Percentiles rank a stretch among this genome's conserved stretches.
These are phyloP conservation scores for Acropternis orthonyx DNA, from an alignment of 2,797 vertebrate species.

Conservation along the genomic window DNA sequence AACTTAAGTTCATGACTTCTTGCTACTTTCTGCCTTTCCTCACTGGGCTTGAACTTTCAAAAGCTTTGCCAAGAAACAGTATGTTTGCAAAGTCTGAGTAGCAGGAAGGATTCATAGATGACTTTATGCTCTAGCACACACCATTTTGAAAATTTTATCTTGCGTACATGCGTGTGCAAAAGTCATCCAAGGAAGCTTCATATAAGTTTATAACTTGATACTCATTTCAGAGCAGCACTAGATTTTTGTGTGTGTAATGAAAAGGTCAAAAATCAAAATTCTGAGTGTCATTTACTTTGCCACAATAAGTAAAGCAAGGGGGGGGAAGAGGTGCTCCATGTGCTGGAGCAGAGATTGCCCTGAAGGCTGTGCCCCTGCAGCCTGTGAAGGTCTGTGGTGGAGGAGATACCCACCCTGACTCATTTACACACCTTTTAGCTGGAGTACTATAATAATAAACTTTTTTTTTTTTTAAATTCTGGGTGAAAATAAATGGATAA, in stretches of 20 bases:
- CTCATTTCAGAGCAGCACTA: not conserved
- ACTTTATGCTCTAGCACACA: not conserved
- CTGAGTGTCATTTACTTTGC: not conserved
- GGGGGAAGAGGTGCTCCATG: not conserved
- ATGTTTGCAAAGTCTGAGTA: not conserved
- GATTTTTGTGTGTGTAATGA: not conserved
- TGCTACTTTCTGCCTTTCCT: not conserved
- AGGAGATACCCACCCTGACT: not conserved
- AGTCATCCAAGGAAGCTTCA: not conserved
- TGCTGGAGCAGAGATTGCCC: not conserved
- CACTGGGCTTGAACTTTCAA: not conserved
- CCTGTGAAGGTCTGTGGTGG: not conserved
- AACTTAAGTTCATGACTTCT: not conserved
- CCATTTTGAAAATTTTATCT: not conserved
- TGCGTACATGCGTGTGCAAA: not conserved
- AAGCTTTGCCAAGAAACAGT: not conserved
- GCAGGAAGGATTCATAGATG: not conserved
- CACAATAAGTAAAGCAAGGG: not conserved
- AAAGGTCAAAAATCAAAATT: not conserved
- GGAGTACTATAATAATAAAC: not conserved
- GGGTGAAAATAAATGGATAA: not conserved
- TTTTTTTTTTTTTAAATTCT: not conserved
- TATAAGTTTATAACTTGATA: not conserved
- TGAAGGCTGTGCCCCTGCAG: not conserved
- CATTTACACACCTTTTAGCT: not conserved